Evolutionary conservation across 2,888 invertebrate genomes (phyloP).

Genomic region (Helicoverpa assulta): DNA sequence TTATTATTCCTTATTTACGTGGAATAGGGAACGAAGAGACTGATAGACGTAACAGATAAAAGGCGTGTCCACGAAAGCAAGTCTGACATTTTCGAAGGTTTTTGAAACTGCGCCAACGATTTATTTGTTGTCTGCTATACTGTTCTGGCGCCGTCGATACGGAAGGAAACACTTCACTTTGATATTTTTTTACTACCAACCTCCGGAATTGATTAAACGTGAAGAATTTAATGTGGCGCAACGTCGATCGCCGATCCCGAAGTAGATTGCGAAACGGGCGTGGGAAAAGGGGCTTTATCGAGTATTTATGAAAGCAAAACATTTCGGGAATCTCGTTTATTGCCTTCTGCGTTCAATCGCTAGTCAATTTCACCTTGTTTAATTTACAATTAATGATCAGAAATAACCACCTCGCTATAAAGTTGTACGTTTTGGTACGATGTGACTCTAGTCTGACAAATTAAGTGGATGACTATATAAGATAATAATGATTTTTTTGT

Average conservation of each 20-base stretch:
- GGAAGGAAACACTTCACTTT: slow-evolving; percentile 81
- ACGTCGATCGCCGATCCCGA: slow-evolving; percentile 74
- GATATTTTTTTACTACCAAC: slow-evolving; percentile 78
- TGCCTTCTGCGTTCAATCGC: slow-evolving; percentile 72
- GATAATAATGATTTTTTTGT: slow-evolving; percentile 1
- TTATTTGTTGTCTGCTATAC: slow-evolving; percentile 83
- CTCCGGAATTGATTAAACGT: slow-evolving; percentile 84
- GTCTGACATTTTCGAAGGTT: slow-evolving; percentile 83
- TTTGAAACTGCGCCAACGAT: slow-evolving; percentile 87
- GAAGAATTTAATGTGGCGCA: slow-evolving; percentile 85
- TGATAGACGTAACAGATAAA: slow-evolving; percentile 89
- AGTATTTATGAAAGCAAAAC: slow-evolving; percentile 79
- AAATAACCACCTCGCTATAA: slow-evolving; percentile 45
- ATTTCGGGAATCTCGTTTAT: slow-evolving; percentile 80
- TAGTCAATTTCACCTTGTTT: slow-evolving; percentile 76
- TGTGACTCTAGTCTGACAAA: neutral
- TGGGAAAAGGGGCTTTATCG: slow-evolving; percentile 79
- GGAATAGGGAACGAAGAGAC: slow-evolving; percentile 74
- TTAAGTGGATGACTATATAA: neutral
- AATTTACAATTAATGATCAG: slow-evolving; percentile 69
- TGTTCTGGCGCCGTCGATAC: slow-evolving; percentile 77
- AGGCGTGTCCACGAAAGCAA: slow-evolving; percentile 83
- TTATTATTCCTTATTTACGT: slow-evolving; percentile 81
- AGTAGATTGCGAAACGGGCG: slow-evolving; percentile 77
- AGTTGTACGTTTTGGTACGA: neutral